Evolutionary conservation across 2,888 invertebrate genomes (phyloP).

Genomic region (Ptychoptera contaminata): DNA sequence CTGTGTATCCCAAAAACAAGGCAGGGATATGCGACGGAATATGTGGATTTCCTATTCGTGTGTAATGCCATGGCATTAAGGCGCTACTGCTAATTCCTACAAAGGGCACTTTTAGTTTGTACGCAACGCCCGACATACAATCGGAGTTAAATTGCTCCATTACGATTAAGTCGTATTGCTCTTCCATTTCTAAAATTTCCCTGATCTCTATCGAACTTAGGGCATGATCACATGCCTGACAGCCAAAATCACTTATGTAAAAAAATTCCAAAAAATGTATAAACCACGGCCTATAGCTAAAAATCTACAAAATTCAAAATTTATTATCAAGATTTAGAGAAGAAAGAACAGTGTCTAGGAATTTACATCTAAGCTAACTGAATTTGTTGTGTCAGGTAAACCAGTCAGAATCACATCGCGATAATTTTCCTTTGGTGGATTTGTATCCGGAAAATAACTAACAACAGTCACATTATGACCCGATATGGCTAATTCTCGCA

Average conservation of each 20-base stretch:
- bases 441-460: conserved; percentile 30
- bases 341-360: background rate
- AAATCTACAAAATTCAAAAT: conserved; percentile 13
- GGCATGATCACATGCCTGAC: conserved; percentile 22
- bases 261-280: conserved; percentile 24
- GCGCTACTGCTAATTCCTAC: conserved; percentile 39
- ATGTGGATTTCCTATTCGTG: conserved; percentile 38
- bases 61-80: conserved; percentile 43
- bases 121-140: conserved; percentile 48
- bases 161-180: conserved; percentile 49
- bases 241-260: conserved; percentile 24
- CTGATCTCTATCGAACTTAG: conserved; percentile 25
- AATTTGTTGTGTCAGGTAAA: background rate
- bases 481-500: conserved; percentile 31
- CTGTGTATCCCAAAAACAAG: conserved; percentile 31
- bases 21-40: conserved; percentile 16
- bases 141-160: conserved; percentile 57
- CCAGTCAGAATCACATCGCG: background rate
- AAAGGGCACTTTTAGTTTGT: conserved; percentile 44
- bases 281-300: conserved; percentile 23
- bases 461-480: conserved; percentile 36
- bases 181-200: conserved; percentile 25
- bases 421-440: background rate
- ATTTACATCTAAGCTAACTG: background rate
- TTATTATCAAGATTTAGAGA: background rate